Evolutionary conservation across 2,888 invertebrate species (phyloP).

Genomic region (Eubasilissa splendida): DNA sequence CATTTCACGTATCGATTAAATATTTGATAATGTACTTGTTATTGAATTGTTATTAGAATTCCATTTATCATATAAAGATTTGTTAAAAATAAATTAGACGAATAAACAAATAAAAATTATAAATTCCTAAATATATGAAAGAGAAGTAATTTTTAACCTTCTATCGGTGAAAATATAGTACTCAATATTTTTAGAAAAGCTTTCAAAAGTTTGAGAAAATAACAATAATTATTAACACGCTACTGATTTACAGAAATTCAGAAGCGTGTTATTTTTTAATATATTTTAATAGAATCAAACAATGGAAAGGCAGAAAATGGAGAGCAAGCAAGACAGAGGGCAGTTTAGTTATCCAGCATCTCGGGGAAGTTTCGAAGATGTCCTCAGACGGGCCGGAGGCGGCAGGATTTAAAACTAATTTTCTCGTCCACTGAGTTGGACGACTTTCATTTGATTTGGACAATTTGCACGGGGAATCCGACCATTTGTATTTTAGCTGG

Average conservation of each 20-base stretch:
- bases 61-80: too few species aligned
- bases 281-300: background rate
- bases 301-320: background rate
- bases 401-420: slow-evolving; percentile 53
- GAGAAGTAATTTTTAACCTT: background rate
- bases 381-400: slow-evolving; percentile 22
- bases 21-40: too few species aligned
- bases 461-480: slow-evolving; percentile 47
- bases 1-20: too few species aligned
- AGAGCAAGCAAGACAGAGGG: background rate
- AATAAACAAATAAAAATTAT: too few species aligned
- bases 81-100: too few species aligned
- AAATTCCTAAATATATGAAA: background rate
- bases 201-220: background rate
- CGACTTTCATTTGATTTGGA: slow-evolving; percentile 48
- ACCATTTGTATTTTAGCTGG: slow-evolving; percentile 29
- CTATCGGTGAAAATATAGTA: background rate
- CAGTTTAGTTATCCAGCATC: slow-evolving; percentile 10
- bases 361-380: slow-evolving; percentile 33
- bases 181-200: background rate
- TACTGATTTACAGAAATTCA: background rate
- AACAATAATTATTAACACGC: background rate
- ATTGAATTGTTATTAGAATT: too few species aligned
- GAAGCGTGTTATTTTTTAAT: background rate
- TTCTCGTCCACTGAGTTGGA: slow-evolving; percentile 50